Evolutionary conservation across 2,888 invertebrate species (phyloP), one percentile per base, ranked within the genome.

Genomic region (Ichneumoninae sp.): DNA sequence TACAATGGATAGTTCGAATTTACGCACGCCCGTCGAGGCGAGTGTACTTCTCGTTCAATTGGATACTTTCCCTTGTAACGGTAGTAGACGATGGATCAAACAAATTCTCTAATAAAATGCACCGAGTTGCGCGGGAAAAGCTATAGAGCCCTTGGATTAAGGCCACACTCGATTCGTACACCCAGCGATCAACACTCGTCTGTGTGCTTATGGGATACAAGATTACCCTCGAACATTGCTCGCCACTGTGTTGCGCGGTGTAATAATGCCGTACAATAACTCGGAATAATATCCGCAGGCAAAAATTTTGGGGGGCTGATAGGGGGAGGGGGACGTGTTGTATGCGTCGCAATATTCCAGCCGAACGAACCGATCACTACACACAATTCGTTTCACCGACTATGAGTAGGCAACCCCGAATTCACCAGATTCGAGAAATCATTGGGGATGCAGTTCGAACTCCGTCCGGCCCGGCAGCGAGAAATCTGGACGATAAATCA

Each of bases 91-190:
- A 69, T 83, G 90, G 89, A 90, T 91, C 87, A 87, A 86, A 88
- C 88, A 91, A 93, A 93, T 93, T 91, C 93, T 91, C 91, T 92
- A 92, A 93, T 93, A 92, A 92, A 92, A 93, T 93, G 93, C 93
- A 89, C 87, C 89, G 89, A 86, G 89, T 89, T 89, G 92, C 89
- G 83, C 66, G 71, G 36, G 63, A 10, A 26, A 40, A 16, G 33
- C 66, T 36, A 44, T 5, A 16, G 44, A 44, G 44, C 66, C 40
- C 78, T 78, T 69, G 82, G 82, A 82, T 85, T 75, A 82, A 79
- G 54, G 73, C 77, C 60, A n/a, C 57, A 77, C 76, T 66, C 77
- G 77, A 77, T 82, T 82, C 77, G 54, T 82, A 77, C 71, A 77
- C 36, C 60, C 60, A 52, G 40, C 75, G 44, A 76, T 76, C 63